Evolutionary conservation across 2,797 vertebrate genomes (phyloP).

Genomic region (Glossophaga mutica): DNA sequence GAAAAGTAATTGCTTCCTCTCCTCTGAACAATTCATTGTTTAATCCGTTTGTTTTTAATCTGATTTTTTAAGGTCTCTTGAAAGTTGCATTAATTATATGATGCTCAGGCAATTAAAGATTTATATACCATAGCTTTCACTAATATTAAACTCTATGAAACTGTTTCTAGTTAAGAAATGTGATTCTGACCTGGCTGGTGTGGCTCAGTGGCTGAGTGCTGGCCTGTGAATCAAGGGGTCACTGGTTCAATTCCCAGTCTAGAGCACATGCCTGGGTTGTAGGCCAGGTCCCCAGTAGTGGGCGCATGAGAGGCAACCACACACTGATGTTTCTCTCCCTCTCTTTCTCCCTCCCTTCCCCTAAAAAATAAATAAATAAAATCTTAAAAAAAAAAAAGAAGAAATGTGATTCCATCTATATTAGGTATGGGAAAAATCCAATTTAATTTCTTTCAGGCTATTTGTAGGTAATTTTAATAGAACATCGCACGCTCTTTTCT

Average conservation of each 20-base stretch:
- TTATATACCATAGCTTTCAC: not conserved
- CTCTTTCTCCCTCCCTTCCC: no score
- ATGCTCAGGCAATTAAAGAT: conserved; percentile 30
- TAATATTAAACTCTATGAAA: not conserved
- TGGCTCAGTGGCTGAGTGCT: no score
- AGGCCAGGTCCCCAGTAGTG: no score
- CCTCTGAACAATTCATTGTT: conserved; percentile 59
- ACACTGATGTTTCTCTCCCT: no score
- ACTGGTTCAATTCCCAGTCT: no score
- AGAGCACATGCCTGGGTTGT: no score
- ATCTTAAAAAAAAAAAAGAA: not conserved
- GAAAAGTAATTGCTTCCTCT: conserved; percentile 69
- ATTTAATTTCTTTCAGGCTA: not conserved
- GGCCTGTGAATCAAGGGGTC: no score
- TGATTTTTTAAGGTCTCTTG: conserved; percentile 9
- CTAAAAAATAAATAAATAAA: no score
- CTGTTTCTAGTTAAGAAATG: not conserved
- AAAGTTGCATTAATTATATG: not conserved
- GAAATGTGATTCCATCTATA: not conserved
- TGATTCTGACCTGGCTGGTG: not conserved
- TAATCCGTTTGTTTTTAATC: conserved; percentile 50
- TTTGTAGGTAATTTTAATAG: not conserved
- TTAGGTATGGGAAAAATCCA: not conserved
- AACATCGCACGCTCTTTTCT: not conserved
- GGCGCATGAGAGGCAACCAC: no score